phyloP scores from a whole-genome alignment of 2,113 vertebrate genomes.

The Apteryx owenii region DNA sequence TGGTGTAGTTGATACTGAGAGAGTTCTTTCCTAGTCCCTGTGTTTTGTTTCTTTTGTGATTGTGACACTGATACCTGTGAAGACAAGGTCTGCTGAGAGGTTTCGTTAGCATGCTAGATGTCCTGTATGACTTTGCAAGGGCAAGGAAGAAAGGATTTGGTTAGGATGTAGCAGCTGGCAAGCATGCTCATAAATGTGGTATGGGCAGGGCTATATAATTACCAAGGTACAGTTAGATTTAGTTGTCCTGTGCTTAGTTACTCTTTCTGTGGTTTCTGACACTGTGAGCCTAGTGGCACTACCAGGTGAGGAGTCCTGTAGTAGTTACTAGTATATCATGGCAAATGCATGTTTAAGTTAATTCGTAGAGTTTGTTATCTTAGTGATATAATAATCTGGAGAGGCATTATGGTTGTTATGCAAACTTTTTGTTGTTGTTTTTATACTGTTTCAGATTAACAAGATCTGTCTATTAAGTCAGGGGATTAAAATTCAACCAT shows the following conservation, averaged over 20 bases:
- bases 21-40: not conserved
- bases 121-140: not conserved
- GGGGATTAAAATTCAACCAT: conserved; percentile 6
- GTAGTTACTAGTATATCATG: not conserved
- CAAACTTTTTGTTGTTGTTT: too few relatives aligned
- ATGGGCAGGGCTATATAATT: not conserved
- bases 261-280: conserved; percentile 24
- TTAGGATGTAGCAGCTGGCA: not conserved
- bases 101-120: not conserved
- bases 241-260: not conserved
- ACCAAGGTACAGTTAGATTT: not conserved
- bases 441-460: not conserved
- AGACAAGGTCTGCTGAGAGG: not conserved
- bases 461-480: not conserved
- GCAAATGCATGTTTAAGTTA: not conserved
- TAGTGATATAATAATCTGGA: not conserved
- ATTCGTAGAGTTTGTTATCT: not conserved
- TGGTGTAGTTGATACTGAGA: not conserved
- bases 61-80: not conserved
- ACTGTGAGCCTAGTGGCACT: not conserved
- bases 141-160: not conserved
- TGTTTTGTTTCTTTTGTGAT: not conserved
- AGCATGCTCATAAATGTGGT: not conserved
- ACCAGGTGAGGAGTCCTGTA: not conserved
- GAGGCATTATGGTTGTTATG: not conserved